Evolutionary conservation across 2,797 vertebrate genomes (phyloP), one percentile per base, ranked within the genome.

Genomic region (Varecia variegata): DNA sequence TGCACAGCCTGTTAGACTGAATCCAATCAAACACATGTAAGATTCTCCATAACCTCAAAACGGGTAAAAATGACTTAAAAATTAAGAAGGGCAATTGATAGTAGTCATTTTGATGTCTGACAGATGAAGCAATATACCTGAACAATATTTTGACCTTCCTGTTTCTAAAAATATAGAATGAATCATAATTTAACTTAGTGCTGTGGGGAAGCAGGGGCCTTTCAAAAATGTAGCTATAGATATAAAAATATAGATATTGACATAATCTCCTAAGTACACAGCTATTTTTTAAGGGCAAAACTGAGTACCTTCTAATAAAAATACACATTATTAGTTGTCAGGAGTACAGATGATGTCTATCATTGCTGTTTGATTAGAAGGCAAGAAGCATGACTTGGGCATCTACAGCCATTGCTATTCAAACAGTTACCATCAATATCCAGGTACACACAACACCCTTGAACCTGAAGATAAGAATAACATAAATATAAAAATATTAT

Each of bases 1-100:
- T 92, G 93, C 95, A 97, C 95, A 97, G 97, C 85, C 92, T 96
- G 32, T 96, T 97, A 97, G 96, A 97, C 95, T 95, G 96, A 97
- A 97, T 96, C 67, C 54, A 96, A 90, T 97, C 97, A 98, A 97
- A 97, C 60, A 89, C 32, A 56, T 25, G 43, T 43, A 95, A 96
- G 93, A 52, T 71, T 90, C 95, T 62, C 71, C 86, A 94, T 96
- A 97, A 98, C 87, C 77, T 98, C 92, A 95, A 95, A 98, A 96
- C 23, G 70, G 88, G 67, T 68, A 97, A 92, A 97, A 97, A 97
- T 97, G 96, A 97, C 60, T 94, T 97, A 96, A 96, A 96, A 98
- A 96, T 95, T 95, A 96, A 96, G 94, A 84, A 93, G 67, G 90
- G 94, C 83, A 97, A 94, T 92, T 97, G 97, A 97, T 96, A 97